Evolutionary conservation across 2,888 invertebrate species (phyloP).

Genomic region (Octodonta nipae): DNA sequence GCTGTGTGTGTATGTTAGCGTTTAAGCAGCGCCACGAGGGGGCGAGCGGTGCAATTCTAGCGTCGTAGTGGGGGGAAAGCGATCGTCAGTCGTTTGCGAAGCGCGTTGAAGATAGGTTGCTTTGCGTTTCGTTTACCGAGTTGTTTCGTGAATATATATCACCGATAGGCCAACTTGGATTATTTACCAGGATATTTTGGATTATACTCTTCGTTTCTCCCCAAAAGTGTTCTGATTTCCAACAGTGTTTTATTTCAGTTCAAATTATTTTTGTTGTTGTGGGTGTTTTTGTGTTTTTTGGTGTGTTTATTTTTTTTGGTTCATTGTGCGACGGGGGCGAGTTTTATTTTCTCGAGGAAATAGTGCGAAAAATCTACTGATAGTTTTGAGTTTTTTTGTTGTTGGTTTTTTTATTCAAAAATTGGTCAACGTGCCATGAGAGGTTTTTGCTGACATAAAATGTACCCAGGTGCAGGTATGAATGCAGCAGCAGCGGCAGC

Average conservation of each 20-base stretch:
- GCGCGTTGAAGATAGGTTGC: constrained; percentile 3
- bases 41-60: constrained; percentile 16
- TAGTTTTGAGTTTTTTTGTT: background rate
- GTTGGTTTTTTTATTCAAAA: too few relatives aligned
- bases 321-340: background rate
- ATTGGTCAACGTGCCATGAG: constrained; percentile 29
- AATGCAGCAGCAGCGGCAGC: constrained; percentile 76
- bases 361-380: too few relatives aligned
- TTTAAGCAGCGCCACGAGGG: constrained; percentile 23
- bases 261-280: background rate
- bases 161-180: too few relatives aligned
- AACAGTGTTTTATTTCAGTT: too few relatives aligned
- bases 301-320: constrained; percentile 3
- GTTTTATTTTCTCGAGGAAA: too few relatives aligned
- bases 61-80: constrained; percentile 15
- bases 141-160: too few relatives aligned
- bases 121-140: too few relatives aligned
- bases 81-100: constrained; percentile 29
- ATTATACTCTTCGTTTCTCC: too few relatives aligned
- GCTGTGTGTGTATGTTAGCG: constrained; percentile 36
- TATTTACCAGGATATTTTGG: too few relatives aligned
- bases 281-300: constrained; percentile 1
- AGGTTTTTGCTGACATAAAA: constrained; percentile 43
- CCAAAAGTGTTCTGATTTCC: too few relatives aligned
- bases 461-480: constrained; percentile 79